A percentile compares a stretch with the other conserved stretches of the same genome.
Conservation (phyloP, 1,140 invertebrate species). For the Triops longicaudatus region DNA sequence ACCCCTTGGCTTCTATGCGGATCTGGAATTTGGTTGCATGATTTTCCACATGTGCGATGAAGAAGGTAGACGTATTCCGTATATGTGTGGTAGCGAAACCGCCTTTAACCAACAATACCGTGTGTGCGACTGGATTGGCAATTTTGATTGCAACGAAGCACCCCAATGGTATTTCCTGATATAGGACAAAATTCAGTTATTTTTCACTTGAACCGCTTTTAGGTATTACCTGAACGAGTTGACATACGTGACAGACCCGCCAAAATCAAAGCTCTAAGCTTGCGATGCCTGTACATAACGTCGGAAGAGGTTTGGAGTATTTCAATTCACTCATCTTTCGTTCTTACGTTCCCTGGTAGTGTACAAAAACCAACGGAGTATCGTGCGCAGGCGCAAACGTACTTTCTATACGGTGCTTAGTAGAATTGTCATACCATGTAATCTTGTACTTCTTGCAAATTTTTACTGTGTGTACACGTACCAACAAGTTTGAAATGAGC, state of each 20-base stretch:
- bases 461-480: neutral
- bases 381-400: neutral
- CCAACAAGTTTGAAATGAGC: neutral
- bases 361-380: neutral
- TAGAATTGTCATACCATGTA: neutral
- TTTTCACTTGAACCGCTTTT: constrained; percentile 30
- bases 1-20: constrained; percentile 52
- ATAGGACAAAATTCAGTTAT: neutral
- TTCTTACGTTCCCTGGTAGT: neutral
- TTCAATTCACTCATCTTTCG: neutral
- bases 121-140: constrained; percentile 53
- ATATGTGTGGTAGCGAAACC: constrained; percentile 52
- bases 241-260: constrained; percentile 52
- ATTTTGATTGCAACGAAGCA: constrained; percentile 49
- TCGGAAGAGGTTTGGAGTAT: neutral
- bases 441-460: neutral
- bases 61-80: constrained; percentile 50
- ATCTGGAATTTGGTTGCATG: constrained; percentile 53
- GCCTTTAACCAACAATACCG: constrained; percentile 53
- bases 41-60: constrained; percentile 57
- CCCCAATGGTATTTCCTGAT: constrained; percentile 43
- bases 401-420: neutral
- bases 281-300: neutral
- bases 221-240: constrained; percentile 52
- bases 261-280: constrained; percentile 34